phyloP scores from a whole-genome alignment of 2,888 invertebrate species.

The Mesorhabditis spiculigera region DNA sequence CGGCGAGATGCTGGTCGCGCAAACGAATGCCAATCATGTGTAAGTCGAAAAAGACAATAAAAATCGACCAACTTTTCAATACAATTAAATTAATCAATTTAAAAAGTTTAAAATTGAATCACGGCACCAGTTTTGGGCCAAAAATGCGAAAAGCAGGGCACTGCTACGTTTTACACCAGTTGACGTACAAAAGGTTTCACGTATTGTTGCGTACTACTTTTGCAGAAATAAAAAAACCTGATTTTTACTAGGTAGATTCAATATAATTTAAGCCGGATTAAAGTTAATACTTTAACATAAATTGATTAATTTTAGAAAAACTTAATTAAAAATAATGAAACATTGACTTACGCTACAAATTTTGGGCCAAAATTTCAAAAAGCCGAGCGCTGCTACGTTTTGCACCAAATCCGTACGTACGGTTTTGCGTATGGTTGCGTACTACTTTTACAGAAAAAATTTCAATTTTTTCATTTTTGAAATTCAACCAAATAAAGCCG shows the following conservation, averaged over 20 bases:
- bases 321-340: background rate
- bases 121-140: background rate
- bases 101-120: background rate
- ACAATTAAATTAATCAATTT: background rate
- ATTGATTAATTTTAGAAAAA: too few species aligned
- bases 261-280: too few species aligned
- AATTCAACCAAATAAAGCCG: too few species aligned
- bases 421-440: background rate
- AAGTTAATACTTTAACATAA: too few species aligned
- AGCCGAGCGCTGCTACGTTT: background rate
- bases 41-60: conserved; percentile 6
- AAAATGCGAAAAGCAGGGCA: background rate
- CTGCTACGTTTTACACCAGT: background rate
- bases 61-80: background rate
- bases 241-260: too few species aligned
- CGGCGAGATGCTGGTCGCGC: conserved; percentile 27
- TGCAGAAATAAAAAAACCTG: too few species aligned
- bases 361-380: background rate
- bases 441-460: too few species aligned
- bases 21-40: conserved; percentile 35
- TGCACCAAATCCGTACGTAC: background rate
- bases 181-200: background rate
- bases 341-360: background rate
- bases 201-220: too few species aligned
- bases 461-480: too few species aligned